Base-by-base conservation (phyloP, 2,888 invertebrate species). In the Axea sp. region DNA sequence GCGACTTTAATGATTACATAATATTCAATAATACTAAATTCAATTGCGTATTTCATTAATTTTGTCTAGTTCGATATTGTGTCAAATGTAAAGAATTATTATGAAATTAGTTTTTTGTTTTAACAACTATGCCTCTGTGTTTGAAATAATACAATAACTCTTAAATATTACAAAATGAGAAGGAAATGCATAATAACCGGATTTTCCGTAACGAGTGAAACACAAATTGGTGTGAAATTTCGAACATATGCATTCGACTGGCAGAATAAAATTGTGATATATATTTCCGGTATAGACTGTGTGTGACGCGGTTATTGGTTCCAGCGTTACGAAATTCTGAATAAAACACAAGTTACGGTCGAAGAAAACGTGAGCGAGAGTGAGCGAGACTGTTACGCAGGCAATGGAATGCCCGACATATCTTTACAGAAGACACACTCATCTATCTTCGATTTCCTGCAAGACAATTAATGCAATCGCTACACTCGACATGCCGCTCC, bases 251-350 rank as follows among this genome's bases (percentile, higher is more conserved):
- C n/a, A n/a, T 15, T 11, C 1, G 2, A 31, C 12, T 9, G 6
- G 11, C 31, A 7, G 33, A 17, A 15, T 24, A 15, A 15, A 59
- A 59, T 26, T 62, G 24, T 62, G 55, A 65, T 53, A 65, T 55
- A 65, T 55, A 43, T 55, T 65, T 65, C 65, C 65, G 65, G 65
- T 45, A 55, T 55, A 24, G 64, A 6, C 24, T 19, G 8, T 22
- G 15, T 30, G 22, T 8, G 19, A 31, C 9, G 9, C 17, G 8
- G 17, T 37, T 49, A 62, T 49, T 14, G 47, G 35, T 43, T 28
- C 5, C 4, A 15, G 8, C 28, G 62, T 49, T 62, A 31, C 39
- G 65, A 65, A 55, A 55, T 55, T 3, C 6, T 45, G 14, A 55
- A 47, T 55, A 47, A 55, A 65, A 35, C 55, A 14, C n/a, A 15